Evolutionary conservation across 2,888 invertebrate species (phyloP).

Genomic region (Lomographa bimaculata): DNA sequence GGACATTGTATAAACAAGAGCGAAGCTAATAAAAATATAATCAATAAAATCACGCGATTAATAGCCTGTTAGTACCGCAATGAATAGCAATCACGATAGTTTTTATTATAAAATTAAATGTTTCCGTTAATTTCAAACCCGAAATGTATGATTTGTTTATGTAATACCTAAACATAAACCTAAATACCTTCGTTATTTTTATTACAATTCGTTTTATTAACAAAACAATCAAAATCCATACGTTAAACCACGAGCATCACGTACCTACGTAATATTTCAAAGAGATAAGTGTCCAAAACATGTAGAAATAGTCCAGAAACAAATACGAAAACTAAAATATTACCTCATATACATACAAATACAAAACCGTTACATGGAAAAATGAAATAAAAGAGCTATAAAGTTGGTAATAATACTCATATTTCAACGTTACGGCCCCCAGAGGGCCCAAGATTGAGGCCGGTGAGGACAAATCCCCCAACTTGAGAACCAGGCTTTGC

Average conservation of each 20-base stretch:
- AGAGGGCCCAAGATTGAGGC: conserved; percentile 39
- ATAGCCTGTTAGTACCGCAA: too few relatives aligned
- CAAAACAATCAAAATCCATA: too few relatives aligned
- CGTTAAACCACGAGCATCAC: not conserved
- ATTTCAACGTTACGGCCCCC: conserved; percentile 54
- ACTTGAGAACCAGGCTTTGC: conserved; percentile 27
- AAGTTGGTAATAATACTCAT: conserved; percentile 55
- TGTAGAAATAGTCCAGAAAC: conserved; percentile 3
- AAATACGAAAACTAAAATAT: conserved; percentile 13
- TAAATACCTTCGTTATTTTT: too few relatives aligned
- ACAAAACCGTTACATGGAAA: conserved; percentile 42
- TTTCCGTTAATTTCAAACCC: too few relatives aligned
- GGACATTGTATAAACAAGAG: too few relatives aligned
- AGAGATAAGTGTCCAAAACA: not conserved
- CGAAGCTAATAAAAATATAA: too few relatives aligned
- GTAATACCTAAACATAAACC: too few relatives aligned
- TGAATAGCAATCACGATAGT: too few relatives aligned
- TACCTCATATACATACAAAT: conserved; percentile 36
- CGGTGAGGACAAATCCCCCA: conserved; percentile 45
- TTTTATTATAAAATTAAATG: too few relatives aligned
- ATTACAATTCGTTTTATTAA: too few relatives aligned
- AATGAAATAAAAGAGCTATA: conserved; percentile 56
- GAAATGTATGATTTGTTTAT: too few relatives aligned
- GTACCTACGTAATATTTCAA: conserved; percentile 1
- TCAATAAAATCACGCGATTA: too few relatives aligned